A percentile compares a stretch with the other conserved stretches of the same genome.
These are phyloP conservation scores for Amaurobius ferox DNA, from an alignment of 2,888 invertebrate species.

Conservation along the genomic window DNA sequence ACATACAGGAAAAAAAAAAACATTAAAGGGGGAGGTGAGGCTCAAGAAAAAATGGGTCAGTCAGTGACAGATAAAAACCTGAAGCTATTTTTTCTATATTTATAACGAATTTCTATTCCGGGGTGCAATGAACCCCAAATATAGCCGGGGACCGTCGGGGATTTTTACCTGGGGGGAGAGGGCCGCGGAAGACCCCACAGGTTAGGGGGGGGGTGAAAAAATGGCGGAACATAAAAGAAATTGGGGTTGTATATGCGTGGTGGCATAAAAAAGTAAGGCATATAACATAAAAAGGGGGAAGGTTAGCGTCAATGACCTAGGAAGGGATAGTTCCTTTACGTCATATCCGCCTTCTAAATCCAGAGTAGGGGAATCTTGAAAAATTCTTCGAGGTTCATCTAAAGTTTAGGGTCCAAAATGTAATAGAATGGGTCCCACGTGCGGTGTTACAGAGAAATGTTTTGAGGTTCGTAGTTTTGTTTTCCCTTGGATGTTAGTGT, in stretches of 20 bases:
- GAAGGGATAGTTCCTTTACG: constrained; percentile 57
- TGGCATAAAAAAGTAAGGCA: constrained; percentile 41
- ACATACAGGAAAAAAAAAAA: constrained; percentile 12
- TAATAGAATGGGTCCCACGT: constrained; percentile 38
- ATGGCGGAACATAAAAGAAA: constrained; percentile 50
- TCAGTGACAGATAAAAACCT: constrained; percentile 60
- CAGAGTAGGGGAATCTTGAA: constrained; percentile 50
- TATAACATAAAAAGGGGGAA: constrained; percentile 43
- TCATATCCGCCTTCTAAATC: constrained; percentile 62
- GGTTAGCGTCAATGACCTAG: constrained; percentile 58
- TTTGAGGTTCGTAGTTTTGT: constrained; percentile 5
- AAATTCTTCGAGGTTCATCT: constrained; percentile 57
- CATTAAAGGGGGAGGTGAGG: background rate
- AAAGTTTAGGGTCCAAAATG: constrained; percentile 50
- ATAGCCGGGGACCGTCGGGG: constrained; percentile 15
- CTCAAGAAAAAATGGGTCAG: constrained; percentile 50
- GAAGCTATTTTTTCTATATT: constrained; percentile 12
- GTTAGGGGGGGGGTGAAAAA: constrained; percentile 49
- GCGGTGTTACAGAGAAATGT: constrained; percentile 23
- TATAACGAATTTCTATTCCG: constrained; percentile 54
- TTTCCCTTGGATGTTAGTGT: background rate
- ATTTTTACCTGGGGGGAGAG: constrained; percentile 30
- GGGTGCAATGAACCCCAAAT: constrained; percentile 49
- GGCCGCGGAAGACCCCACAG: constrained; percentile 26
- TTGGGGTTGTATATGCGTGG: constrained; percentile 57